phyloP scores from a whole-genome alignment of 92 coral and sea anemone species.

The Desmophyllum pertusum region DNA sequence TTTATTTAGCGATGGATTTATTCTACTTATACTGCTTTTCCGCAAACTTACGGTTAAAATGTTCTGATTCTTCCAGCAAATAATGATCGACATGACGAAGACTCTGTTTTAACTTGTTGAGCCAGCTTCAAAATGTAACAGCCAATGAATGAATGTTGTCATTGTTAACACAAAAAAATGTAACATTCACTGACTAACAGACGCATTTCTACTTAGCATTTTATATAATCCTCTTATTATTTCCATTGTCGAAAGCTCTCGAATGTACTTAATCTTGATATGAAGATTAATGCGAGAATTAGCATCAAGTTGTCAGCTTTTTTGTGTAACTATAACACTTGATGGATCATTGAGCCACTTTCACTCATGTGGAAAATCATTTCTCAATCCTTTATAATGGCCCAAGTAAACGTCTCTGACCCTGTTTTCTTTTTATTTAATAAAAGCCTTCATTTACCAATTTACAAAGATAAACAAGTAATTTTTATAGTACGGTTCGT shows the following conservation, averaged over 20 bases:
- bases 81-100: background rate
- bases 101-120: background rate
- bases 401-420: background rate
- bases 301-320: background rate
- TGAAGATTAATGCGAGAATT: constrained; percentile 11
- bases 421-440: background rate
- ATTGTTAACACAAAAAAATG: background rate
- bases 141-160: background rate
- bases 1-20: background rate
- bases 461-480: background rate
- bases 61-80: background rate
- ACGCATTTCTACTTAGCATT: too few relatives aligned
- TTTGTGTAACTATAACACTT: background rate
- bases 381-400: background rate
- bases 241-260: background rate
- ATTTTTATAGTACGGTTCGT: background rate
- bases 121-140: background rate
- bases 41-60: background rate
- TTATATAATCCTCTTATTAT: background rate
- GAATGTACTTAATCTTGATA: background rate
- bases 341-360: background rate
- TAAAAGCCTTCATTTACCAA: background rate
- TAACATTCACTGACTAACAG: background rate
- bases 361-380: constrained; percentile 10
- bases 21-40: background rate